These are phyloP conservation scores for Acronicta leporina DNA, from an alignment of 2,888 invertebrate species.

Conservation along the genomic window DNA sequence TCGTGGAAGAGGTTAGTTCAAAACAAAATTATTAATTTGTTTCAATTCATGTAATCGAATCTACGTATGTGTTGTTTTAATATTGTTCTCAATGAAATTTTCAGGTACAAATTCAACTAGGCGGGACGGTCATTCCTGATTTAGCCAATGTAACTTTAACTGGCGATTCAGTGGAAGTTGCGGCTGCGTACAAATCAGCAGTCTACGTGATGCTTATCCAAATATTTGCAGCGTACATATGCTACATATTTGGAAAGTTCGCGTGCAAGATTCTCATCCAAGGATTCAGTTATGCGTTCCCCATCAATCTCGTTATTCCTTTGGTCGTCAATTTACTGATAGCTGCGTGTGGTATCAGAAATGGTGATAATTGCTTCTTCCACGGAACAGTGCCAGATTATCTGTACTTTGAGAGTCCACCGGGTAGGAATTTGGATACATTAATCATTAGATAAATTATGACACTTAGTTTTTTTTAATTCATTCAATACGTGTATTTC, in stretches of 20 bases:
- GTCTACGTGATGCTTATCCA: constrained; percentile 94
- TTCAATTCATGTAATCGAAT: not conserved
- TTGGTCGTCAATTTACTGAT: constrained; percentile 96
- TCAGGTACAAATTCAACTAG: constrained; percentile 90
- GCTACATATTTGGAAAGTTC: constrained; percentile 98
- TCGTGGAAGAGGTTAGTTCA: constrained; percentile 91
- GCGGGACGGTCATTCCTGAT: constrained; percentile 91
- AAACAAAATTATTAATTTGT: not conserved
- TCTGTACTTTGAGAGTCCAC: constrained; percentile 97
- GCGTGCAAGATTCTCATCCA: constrained; percentile 99
- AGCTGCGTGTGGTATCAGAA: constrained; percentile 95
- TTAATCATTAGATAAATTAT: not conserved
- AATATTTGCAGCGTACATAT: constrained; percentile 94
- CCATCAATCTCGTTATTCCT: constrained; percentile 97
- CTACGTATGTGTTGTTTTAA: not conserved
- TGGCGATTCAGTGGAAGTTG: constrained; percentile 92
- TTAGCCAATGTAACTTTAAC: constrained; percentile 93
- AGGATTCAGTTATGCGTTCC: constrained; percentile 98
- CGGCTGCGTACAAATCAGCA: constrained; percentile 92
- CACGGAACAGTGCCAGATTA: constrained; percentile 95
- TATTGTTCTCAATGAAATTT: constrained; percentile 30
- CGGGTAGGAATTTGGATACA: constrained; percentile 71
- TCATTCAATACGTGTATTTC: constrained; percentile 1
- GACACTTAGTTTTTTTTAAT: not conserved
- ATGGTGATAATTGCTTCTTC: constrained; percentile 96